phyloP scores from a whole-genome alignment of 2,888 invertebrate species.

The Apamea epomidion region DNA sequence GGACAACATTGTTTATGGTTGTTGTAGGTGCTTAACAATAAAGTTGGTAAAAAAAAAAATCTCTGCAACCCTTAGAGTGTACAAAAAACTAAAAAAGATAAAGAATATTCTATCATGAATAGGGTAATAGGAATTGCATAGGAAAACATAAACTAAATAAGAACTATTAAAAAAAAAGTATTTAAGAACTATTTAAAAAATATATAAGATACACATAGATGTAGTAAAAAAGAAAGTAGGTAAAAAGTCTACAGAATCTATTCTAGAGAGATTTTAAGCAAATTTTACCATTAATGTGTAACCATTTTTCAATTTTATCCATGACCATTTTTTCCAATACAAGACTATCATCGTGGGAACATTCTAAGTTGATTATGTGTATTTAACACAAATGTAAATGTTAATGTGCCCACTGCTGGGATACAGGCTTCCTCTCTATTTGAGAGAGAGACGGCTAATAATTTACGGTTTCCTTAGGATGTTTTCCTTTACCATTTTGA shows the following conservation, averaged over 20 bases:
- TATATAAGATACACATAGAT: background rate
- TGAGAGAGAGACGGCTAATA: too few species aligned
- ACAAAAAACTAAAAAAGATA: background rate
- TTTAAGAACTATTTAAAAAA: background rate
- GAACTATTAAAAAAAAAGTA: background rate
- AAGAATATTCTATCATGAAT: background rate
- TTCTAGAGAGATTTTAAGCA: background rate
- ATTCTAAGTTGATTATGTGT: too few species aligned
- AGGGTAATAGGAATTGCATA: background rate
- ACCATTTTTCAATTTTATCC: background rate
- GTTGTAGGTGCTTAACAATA: background rate
- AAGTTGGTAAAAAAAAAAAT: too few species aligned
- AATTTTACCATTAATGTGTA: background rate
- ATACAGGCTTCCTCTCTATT: too few species aligned
- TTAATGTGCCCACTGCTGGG: too few species aligned
- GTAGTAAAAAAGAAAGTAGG: background rate
- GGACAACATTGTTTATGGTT: constrained; percentile 1
- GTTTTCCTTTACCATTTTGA: too few species aligned
- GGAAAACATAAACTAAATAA: background rate
- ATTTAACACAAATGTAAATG: too few species aligned
- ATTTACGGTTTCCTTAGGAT: too few species aligned
- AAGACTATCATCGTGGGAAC: background rate
- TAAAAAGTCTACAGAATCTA: background rate
- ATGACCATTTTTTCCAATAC: background rate
- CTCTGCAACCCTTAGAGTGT: background rate